Base-by-base conservation (phyloP, 2,888 invertebrate species). In the Heliconius hortense region DNA sequence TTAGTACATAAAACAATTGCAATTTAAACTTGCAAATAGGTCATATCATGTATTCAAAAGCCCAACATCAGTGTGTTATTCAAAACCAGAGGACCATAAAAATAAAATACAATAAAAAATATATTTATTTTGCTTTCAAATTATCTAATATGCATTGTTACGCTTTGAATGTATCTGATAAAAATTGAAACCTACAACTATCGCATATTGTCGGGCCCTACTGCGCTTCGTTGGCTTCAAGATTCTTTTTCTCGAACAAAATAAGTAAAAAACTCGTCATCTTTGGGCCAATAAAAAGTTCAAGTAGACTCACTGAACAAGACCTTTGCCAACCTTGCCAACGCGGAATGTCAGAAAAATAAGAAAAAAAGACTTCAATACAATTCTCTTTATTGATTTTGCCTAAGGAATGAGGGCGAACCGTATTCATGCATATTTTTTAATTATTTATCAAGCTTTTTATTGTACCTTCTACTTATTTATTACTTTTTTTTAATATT, bases 341-440 rank as follows among this genome's bases (percentile, higher is more conserved):
- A 13, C 18, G 35, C 39, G 39, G 66, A 66, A 66, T 66, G 66
- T 66, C 39, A 39, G 5, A 24, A 64, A 64, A 64, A 31, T 4
- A n/a, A 24, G 11, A 24, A 66, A 66, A n/a, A 39, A 39, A 15
- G 18, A 66, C 15, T 66, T 13, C 39, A 43, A 66, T 66, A 66
- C 39, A 43, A 43, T 66, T 66, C 24, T 66, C 39, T 24, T 66
- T 43, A 66, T 66, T 66, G 39, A 66, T 66, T 66, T 66, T 66
- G 24, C 66, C 66, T 24, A 8, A 18, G 66, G 15, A 39, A n/a
- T 43, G 39, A 43, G 39, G 39, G 43, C 66, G 24, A 43, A 43
- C 2, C 24, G 39, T 66, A 18, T 15, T 26, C 26, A n/a, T 64
- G 15, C n/a, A 13, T 24, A 24, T 26, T 13, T 26, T 60, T 60